phyloP scores from a whole-genome alignment of 2,797 vertebrate genomes.

The Macropus fuliginosus region DNA sequence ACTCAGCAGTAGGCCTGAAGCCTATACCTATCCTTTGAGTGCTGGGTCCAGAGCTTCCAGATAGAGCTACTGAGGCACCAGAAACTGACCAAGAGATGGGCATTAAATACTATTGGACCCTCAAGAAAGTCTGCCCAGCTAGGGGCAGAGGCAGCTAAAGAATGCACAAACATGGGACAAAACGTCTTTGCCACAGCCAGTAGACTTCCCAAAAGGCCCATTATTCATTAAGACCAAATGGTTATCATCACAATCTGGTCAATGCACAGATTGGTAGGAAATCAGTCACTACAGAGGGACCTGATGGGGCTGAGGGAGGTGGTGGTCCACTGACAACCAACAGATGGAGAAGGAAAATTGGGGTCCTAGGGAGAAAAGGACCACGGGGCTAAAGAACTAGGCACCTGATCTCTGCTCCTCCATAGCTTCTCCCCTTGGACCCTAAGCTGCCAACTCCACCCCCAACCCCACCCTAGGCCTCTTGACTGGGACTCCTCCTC shows the following conservation, averaged over 20 bases:
- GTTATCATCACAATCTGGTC: not conserved
- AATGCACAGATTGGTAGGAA: not conserved
- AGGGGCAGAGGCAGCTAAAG: not conserved
- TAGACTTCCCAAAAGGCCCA: not conserved
- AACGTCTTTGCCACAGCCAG: not conserved
- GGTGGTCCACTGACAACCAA: not conserved
- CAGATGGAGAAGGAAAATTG: not conserved
- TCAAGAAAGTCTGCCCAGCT: not conserved
- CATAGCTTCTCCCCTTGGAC: not conserved
- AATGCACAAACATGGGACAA: not conserved
- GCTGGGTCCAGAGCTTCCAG: not conserved
- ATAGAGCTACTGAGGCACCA: not conserved
- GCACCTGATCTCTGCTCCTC: not conserved
- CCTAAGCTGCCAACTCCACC: constrained; percentile 51
- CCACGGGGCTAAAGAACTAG: not conserved
- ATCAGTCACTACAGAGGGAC: not conserved
- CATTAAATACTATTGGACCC: not conserved
- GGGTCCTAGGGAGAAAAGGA: not conserved
- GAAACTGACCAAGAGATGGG: not conserved
- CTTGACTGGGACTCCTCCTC: constrained; percentile 41
- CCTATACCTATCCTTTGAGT: not conserved
- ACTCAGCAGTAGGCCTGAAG: not conserved
- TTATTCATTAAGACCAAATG: not conserved
- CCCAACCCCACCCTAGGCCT: not conserved
- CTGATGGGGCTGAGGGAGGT: not conserved